A percentile compares a stretch with the other conserved stretches of the same genome.
Conservation (phyloP, 2,888 invertebrate species). For the Alitta virens region DNA sequence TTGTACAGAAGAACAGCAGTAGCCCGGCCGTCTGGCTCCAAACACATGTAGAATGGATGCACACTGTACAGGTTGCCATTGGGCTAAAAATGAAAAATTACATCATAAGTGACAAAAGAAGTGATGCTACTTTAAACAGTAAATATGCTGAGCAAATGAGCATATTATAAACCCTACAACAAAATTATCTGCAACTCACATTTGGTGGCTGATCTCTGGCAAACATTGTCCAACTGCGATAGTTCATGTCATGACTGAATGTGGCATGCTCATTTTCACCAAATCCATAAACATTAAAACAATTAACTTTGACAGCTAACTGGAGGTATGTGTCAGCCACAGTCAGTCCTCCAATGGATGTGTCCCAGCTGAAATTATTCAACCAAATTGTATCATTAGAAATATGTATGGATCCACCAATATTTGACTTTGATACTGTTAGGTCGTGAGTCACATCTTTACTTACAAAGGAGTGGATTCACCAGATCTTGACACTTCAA, state of each 20-base stretch:
- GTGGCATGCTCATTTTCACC: slow-evolving; percentile 57
- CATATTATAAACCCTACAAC: not conserved
- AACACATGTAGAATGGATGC: slow-evolving; percentile 77
- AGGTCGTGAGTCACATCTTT: no score
- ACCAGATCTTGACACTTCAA: no score
- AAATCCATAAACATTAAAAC: slow-evolving; percentile 57
- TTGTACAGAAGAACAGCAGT: slow-evolving; percentile 80
- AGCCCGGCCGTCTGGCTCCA: slow-evolving; percentile 65
- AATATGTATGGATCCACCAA: no score
- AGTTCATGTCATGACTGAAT: slow-evolving; percentile 52
- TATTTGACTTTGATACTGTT: no score
- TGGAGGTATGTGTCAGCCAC: slow-evolving; percentile 59
- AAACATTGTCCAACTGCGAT: slow-evolving; percentile 54
- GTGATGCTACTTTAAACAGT: no score
- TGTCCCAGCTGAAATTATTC: slow-evolving; percentile 39
- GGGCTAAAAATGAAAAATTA: not conserved
- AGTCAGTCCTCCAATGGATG: slow-evolving; percentile 51
- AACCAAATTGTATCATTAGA: no score
- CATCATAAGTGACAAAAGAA: not conserved
- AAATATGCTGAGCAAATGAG: no score
- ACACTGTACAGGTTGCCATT: slow-evolving; percentile 67
- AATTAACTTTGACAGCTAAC: slow-evolving; percentile 53
- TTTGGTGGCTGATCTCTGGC: slow-evolving; percentile 52
- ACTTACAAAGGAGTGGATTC: no score
- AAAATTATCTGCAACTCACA: slow-evolving; percentile 13